Evolutionary conservation across 2,113 vertebrate species (phyloP).

Genomic region (Anguilla rostrata): DNA sequence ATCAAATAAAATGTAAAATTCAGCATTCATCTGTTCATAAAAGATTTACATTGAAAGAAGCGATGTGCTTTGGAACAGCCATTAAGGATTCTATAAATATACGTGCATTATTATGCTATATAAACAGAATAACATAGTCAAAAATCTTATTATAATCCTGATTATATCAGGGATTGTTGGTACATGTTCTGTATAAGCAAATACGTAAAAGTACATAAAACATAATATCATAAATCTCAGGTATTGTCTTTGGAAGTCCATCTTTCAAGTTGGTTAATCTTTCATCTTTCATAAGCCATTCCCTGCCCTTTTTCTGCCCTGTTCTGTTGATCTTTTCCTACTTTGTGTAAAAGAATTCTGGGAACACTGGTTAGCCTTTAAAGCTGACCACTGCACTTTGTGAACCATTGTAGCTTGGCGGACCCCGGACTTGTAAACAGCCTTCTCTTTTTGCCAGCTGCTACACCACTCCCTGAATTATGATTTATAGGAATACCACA

Average conservation of each 20-base stretch:
- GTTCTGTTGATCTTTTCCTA: background rate
- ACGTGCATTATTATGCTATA: too few relatives aligned
- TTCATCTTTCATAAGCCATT: background rate
- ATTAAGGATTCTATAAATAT: too few relatives aligned
- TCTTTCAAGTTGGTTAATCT: background rate
- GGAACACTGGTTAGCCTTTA: background rate
- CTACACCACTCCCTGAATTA: background rate
- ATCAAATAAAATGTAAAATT: too few relatives aligned
- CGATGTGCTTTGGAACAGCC: too few relatives aligned
- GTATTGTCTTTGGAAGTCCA: background rate
- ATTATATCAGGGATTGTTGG: background rate
- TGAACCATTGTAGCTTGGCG: background rate
- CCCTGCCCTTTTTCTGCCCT: background rate
- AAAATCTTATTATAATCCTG: background rate
- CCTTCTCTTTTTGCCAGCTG: background rate
- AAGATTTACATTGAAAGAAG: too few relatives aligned
- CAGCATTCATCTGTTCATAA: too few relatives aligned
- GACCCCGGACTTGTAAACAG: background rate
- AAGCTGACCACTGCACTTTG: background rate
- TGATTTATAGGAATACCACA: background rate
- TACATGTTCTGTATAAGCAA: background rate
- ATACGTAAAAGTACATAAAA: background rate
- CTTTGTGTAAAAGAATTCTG: background rate
- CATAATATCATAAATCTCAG: background rate
- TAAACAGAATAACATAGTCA: too few relatives aligned